Base-by-base conservation (phyloP, 1,140 invertebrate genomes). In the Reticulitermes speratus region DNA sequence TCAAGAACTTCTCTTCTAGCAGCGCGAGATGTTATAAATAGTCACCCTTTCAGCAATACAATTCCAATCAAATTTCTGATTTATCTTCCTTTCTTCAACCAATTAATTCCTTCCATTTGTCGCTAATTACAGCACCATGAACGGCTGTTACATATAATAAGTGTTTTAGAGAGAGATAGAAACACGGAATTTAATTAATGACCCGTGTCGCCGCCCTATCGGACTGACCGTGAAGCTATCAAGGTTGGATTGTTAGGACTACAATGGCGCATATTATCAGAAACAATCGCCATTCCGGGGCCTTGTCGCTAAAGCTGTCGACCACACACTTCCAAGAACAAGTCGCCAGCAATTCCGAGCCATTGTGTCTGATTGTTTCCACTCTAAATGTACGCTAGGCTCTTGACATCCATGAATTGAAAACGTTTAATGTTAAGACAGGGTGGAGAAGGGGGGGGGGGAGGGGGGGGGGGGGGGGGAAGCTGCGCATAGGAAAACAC, bases 191-290 rank as follows among this genome's bases (percentile, higher is more conserved):
- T 75, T 75, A 75, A 75, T 75, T 75, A 75, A 75, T 75, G 65
- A 30, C n/a, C 65, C 65, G n/a, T 75, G 65, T 75, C 65, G 65
- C 65, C 65, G 25, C 25, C 65, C n/a, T 75, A 30, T 25, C 65
- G 65, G 65, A 75, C 65, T 75, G 65, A 75, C 65, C 65, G 65
- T 75, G 65, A 75, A 75, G 65, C 65, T 75, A 75, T 75, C 65
- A 75, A 75, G 65, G 65, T 75, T 75, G 65, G 65, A 75, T 75
- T 75, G 65, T 75, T 75, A 75, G n/a, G 2, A 30, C 65, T 9
- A 75, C 65, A 75, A 75, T 30, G n/a, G 65, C 3, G 65, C 65
- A 75, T 75, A 75, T 75, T 75, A 75, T 75, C n/a, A 75, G 65
- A 75, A 75, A 75, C 65, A 75, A 75, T 75, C 65, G 7, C 65